Percentiles rank a stretch among this genome's conserved stretches.
phyloP scores from a whole-genome alignment of 1,140 invertebrate genomes.

The Drosophila lini region DNA sequence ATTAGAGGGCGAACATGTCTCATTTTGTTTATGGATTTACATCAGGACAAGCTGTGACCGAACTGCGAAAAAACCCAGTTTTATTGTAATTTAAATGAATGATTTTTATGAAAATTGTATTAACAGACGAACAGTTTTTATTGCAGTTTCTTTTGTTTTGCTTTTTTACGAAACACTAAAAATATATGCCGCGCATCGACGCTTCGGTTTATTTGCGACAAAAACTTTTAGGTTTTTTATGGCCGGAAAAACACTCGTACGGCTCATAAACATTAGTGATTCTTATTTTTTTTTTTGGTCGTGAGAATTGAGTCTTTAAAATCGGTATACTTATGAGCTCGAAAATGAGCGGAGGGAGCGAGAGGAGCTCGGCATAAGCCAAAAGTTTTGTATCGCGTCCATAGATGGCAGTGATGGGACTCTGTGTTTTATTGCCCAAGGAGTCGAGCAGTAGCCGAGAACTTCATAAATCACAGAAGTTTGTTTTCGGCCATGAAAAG shows the following conservation, averaged over 20 bases:
- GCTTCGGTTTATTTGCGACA: slow-evolving; percentile 49
- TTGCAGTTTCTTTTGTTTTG: slow-evolving; percentile 26
- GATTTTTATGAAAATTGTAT: slow-evolving; percentile 66
- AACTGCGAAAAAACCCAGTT: slow-evolving; percentile 31
- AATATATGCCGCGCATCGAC: slow-evolving; percentile 31
- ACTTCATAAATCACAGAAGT: slow-evolving; percentile 82
- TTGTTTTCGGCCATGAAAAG: slow-evolving; percentile 78
- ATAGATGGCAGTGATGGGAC: slow-evolving; percentile 53
- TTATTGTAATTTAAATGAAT: slow-evolving; percentile 69
- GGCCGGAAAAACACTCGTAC: slow-evolving; percentile 31
- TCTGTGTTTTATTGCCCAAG: slow-evolving; percentile 74
- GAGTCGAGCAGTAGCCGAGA: slow-evolving; percentile 62
- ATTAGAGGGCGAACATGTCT: slow-evolving; percentile 62
- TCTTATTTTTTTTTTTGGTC: slow-evolving; percentile 18
- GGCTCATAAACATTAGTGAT: slow-evolving; percentile 46
- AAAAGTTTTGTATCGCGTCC: slow-evolving; percentile 63
- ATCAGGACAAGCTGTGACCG: slow-evolving; percentile 70
- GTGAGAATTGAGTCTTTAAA: slow-evolving; percentile 59
- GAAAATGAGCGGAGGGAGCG: background rate
- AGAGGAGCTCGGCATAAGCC: slow-evolving; percentile 2
- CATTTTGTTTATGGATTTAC: slow-evolving; percentile 72
- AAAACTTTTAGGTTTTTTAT: slow-evolving; percentile 37
- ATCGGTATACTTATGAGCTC: slow-evolving; percentile 55
- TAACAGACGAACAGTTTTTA: slow-evolving; percentile 66
- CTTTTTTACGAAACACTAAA: slow-evolving; percentile 12